Evolutionary conservation across 2,888 invertebrate species (phyloP).

Genomic region (Lingula anatina): DNA sequence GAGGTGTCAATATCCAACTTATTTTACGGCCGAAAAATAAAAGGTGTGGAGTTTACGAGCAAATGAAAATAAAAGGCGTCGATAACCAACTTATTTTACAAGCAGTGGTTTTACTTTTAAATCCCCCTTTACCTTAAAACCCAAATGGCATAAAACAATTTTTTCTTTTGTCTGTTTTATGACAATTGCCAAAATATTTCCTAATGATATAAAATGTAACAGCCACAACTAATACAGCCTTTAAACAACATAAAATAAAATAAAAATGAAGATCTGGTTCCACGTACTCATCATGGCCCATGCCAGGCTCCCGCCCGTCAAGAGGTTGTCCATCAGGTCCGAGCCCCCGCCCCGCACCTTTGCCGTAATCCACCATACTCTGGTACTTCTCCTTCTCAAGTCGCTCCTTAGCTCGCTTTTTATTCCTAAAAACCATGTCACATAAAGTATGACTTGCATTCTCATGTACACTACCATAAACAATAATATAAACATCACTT

Average conservation of each 20-base stretch:
- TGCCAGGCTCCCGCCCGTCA: constrained; percentile 36
- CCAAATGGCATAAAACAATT: too few relatives aligned
- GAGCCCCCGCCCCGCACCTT: constrained; percentile 25
- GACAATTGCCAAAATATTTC: too few relatives aligned
- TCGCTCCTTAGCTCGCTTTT: neutral
- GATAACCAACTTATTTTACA: too few relatives aligned
- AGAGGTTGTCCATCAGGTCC: constrained; percentile 17
- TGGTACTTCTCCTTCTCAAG: constrained; percentile 19
- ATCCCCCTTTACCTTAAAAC: too few relatives aligned
- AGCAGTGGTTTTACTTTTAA: too few relatives aligned
- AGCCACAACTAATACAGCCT: too few relatives aligned
- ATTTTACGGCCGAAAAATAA: too few relatives aligned
- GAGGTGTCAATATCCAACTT: too few relatives aligned
- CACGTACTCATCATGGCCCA: constrained; percentile 34
- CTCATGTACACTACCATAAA: neutral
- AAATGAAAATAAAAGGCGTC: too few relatives aligned
- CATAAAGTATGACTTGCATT: neutral
- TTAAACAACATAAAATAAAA: constrained; percentile 5
- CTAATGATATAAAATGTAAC: too few relatives aligned
- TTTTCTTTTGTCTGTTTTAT: too few relatives aligned
- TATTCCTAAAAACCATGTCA: constrained; percentile 1
- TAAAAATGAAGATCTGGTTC: constrained; percentile 9
- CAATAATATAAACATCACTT: neutral
- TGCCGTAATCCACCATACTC: constrained; percentile 44
- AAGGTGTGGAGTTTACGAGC: too few relatives aligned